These are phyloP conservation scores for Leptinotarsa lineolata DNA, from an alignment of 1,140 invertebrate species.

Conservation along the genomic window DNA sequence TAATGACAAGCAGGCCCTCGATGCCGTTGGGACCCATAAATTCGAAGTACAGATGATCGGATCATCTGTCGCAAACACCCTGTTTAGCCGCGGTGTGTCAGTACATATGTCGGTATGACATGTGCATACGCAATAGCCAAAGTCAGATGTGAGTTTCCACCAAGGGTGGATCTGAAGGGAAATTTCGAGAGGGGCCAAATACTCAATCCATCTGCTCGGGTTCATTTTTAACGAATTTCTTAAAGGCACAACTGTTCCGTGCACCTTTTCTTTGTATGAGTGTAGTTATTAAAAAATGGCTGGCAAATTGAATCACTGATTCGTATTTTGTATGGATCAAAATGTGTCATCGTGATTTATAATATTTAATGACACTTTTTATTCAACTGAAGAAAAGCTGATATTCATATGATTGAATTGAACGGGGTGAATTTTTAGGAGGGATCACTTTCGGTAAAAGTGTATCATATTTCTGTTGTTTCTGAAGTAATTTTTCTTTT, in stretches of 20 bases:
- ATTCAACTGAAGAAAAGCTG: too few species aligned
- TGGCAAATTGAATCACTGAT: background rate
- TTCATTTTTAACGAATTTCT: conserved; percentile 30
- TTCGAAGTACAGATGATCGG: conserved; percentile 33
- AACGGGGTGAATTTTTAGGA: too few species aligned
- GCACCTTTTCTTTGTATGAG: conserved; percentile 13
- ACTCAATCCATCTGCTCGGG: conserved; percentile 24
- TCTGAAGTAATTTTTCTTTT: too few species aligned
- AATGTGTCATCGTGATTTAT: too few species aligned
- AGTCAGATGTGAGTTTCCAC: conserved; percentile 38
- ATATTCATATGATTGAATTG: too few species aligned
- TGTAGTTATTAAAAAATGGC: background rate
- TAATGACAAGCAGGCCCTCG: conserved; percentile 27
- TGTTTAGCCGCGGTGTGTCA: conserved; percentile 16
- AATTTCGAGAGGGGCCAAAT: conserved; percentile 25
- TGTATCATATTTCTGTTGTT: too few species aligned
- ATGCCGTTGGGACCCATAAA: conserved; percentile 25
- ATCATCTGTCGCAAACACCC: conserved; percentile 40
- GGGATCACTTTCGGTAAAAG: too few species aligned
- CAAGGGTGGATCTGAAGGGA: conserved; percentile 29
- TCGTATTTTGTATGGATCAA: background rate
- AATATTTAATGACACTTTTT: too few species aligned
- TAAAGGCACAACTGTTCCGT: conserved; percentile 22
- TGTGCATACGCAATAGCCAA: conserved; percentile 33
- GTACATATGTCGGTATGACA: conserved; percentile 39